These are phyloP conservation scores for Salvator merianae DNA, from an alignment of 2,113 vertebrate genomes.

Conservation along the genomic window DNA sequence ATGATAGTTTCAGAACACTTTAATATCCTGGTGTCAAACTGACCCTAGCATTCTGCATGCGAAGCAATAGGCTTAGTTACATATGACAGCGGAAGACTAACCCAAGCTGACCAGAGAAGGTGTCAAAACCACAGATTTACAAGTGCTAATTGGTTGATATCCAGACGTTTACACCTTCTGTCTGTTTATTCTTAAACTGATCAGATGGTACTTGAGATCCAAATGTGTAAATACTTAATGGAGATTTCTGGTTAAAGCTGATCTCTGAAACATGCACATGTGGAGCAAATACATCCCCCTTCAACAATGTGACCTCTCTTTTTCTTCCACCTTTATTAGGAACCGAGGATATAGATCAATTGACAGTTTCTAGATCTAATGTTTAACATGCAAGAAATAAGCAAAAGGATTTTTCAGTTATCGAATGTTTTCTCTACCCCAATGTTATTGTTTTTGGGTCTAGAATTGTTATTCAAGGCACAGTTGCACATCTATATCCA, in stretches of 20 bases:
- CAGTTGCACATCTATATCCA: no score
- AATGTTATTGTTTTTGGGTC: no score
- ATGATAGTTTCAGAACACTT: background rate
- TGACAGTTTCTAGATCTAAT: background rate
- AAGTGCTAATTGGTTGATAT: background rate
- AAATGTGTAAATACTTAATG: background rate
- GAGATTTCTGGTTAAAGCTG: background rate
- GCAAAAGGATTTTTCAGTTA: background rate
- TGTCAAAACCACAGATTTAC: background rate
- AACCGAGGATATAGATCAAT: background rate
- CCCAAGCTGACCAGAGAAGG: background rate
- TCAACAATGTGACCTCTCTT: background rate
- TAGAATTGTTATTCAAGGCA: background rate
- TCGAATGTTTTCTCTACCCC: no score
- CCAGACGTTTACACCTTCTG: background rate
- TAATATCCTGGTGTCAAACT: background rate
- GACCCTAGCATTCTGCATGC: background rate
- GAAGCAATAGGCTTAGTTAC: background rate
- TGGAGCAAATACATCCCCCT: background rate
- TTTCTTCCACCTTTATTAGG: background rate
- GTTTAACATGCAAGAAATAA: background rate
- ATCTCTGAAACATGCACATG: background rate
- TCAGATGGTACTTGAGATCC: accelerated
- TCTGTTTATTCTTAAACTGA: constrained; percentile 15
- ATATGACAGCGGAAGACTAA: background rate